Percentiles rank a stretch among this genome's conserved stretches.
These are phyloP conservation scores for Florisuga fusca DNA, from an alignment of 2,797 vertebrate species.

Conservation along the genomic window DNA sequence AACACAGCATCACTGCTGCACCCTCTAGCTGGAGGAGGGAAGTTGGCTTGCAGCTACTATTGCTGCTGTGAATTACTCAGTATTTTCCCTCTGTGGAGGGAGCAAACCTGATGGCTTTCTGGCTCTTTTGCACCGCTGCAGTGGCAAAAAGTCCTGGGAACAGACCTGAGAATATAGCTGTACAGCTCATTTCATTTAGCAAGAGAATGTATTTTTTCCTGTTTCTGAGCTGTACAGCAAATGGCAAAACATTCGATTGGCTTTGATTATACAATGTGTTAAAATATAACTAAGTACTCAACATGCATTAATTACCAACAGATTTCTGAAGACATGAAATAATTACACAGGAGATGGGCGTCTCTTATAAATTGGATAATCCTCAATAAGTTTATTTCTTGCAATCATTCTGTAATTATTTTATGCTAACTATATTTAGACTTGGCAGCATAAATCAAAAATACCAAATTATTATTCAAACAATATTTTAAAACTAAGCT, in stretches of 20 bases:
- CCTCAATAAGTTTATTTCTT: neutral
- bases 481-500: conserved; percentile 39
- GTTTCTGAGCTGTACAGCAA: neutral
- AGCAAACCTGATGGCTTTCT: neutral
- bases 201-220: neutral
- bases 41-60: conserved; percentile 6
- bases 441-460: conserved; percentile 45
- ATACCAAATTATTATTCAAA: conserved; percentile 33
- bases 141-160: conserved; percentile 4
- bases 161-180: neutral
- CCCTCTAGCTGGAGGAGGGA: conserved; percentile 19
- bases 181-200: neutral
- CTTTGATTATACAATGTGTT: neutral
- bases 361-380: neutral
- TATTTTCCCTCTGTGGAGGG: neutral
- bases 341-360: neutral
- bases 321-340: neutral
- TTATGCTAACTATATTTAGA: conserved; percentile 11
- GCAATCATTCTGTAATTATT: conserved; percentile 22
- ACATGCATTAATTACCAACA: neutral
- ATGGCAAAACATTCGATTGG: neutral
- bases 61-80: conserved; percentile 32
- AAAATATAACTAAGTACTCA: neutral
- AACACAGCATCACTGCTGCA: neutral
- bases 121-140: neutral